Evolutionary conservation across 2,113 vertebrate genomes (phyloP).

Genomic region (Hassar affinis): DNA sequence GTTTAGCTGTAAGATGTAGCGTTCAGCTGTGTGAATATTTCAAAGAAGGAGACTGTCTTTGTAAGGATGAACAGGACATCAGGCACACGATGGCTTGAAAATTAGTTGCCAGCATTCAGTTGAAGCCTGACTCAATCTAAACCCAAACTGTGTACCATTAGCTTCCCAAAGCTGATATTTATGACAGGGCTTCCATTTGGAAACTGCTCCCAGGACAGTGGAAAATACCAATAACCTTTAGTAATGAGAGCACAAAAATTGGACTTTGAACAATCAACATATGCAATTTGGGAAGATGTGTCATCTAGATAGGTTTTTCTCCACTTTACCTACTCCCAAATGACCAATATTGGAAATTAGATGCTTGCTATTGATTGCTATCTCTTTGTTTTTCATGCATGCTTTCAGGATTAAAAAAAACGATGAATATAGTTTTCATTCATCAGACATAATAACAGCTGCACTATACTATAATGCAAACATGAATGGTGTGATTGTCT

Average conservation of each 20-base stretch:
- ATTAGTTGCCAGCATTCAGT: conserved; percentile 11
- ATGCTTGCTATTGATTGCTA: conserved; percentile 4
- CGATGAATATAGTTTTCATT: neutral
- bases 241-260: conserved; percentile 17
- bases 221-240: conserved; percentile 17
- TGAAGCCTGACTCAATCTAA: conserved; percentile 16
- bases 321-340: conserved; percentile 8
- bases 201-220: conserved; percentile 19
- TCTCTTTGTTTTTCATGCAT: neutral
- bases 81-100: conserved; percentile 20
- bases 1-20: neutral
- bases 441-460: neutral
- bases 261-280: conserved; percentile 11
- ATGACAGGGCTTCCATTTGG: conserved; percentile 8
- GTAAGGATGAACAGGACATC: neutral
- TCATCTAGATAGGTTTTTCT: neutral
- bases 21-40: neutral
- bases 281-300: conserved; percentile 7
- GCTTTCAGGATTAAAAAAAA: neutral
- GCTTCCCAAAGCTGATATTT: conserved; percentile 26
- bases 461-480: neutral
- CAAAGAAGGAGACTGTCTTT: neutral
- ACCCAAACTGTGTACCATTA: conserved; percentile 23
- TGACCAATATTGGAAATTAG: conserved; percentile 22
- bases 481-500: neutral